Base-by-base conservation (phyloP, 2,888 invertebrate genomes). In the Pterostichus niger region DNA sequence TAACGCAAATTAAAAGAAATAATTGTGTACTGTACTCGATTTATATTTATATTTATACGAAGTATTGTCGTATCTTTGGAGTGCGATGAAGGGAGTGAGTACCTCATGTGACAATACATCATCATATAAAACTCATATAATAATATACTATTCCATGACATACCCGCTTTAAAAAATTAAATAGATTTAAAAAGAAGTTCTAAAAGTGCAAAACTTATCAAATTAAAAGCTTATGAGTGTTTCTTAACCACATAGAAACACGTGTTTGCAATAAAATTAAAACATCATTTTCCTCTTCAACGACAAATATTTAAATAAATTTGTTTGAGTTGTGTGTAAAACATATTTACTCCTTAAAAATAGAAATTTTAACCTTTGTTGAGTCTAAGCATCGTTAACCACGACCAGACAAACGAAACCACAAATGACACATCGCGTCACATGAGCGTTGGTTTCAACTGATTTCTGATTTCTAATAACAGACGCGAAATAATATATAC, bases 201-300 rank as follows among this genome's bases (percentile, higher is more conserved):
- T n/a, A n/a, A n/a, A n/a, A 2, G 24, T 24, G 24, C 24, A 24
- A 24, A 24, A 24, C 24, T 24, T 24, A 3, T 24, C 24, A 24
- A 24, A 24, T 24, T 24, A 24, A 24, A 24, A 24, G 24, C 24
- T 24, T 24, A 24, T 24, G 24, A 24, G 24, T 24, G 24, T 24
- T 2, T 3, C 24, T 24, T 24, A 68, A 68, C 64, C 64, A 40
- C 64, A 68, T 13, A 68, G 6, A 35, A 68, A 10, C n/a, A n/a
- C 11, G 35, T 40, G 61, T 61, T 31, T 61, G 64, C 68, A 71
- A 71, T 71, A 71, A 71, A 71, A 71, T 71, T 44, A 71, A 71
- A 71, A 71, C 40, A 40, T 24, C 68, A 15, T 71, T 71, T 46
- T 44, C 64, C 64, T 68, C 46, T 44, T 44, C 9, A 0, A 17